Evolutionary conservation across 2,888 invertebrate genomes (phyloP).

Genomic region (Ariolimax columbianus): DNA sequence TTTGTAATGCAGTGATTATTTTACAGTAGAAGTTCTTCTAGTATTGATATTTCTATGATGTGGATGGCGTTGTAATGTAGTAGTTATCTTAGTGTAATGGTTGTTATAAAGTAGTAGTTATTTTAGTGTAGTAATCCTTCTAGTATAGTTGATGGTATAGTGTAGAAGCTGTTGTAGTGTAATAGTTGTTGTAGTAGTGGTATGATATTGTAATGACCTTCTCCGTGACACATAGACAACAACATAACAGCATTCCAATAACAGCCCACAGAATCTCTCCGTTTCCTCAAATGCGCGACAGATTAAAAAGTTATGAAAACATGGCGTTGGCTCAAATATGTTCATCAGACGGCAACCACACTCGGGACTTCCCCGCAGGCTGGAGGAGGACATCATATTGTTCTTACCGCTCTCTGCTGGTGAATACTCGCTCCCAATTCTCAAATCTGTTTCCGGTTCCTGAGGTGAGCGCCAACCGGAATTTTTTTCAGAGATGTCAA

Average conservation of each 20-base stretch:
- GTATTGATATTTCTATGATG: too few relatives aligned
- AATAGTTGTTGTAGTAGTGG: too few relatives aligned
- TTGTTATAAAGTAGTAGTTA: too few relatives aligned
- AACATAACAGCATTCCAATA: neutral
- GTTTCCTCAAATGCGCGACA: neutral
- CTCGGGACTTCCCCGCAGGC: neutral
- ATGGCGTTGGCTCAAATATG: neutral
- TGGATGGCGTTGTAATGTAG: too few relatives aligned
- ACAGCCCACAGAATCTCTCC: neutral
- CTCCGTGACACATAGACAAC: neutral
- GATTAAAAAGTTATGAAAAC: conserved; percentile 10
- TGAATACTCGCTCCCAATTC: neutral
- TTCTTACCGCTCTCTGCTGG: neutral
- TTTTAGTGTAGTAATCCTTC: too few relatives aligned
- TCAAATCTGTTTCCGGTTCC: neutral
- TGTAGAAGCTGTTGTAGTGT: too few relatives aligned
- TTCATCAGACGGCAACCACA: neutral
- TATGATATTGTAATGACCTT: neutral
- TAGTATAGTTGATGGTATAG: too few relatives aligned
- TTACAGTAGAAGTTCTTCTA: too few relatives aligned
- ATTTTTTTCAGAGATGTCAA: neutral
- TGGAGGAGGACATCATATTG: neutral
- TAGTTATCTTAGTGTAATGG: too few relatives aligned
- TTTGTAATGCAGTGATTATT: too few relatives aligned
- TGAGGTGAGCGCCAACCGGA: neutral